These are phyloP conservation scores for Cacoxenus indagator DNA, from an alignment of 2,888 invertebrate genomes.

Conservation along the genomic window DNA sequence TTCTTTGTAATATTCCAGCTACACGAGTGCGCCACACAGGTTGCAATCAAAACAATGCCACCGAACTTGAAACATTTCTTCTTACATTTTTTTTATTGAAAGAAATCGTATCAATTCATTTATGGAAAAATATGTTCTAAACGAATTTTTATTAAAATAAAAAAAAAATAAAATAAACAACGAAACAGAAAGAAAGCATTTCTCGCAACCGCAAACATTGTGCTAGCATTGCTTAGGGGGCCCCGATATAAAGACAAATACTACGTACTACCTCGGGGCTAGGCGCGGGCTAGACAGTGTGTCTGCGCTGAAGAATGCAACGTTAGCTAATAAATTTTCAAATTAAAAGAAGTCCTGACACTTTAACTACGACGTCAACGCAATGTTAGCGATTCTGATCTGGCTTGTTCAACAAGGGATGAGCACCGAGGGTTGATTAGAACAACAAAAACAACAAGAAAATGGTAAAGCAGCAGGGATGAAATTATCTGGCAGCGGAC, in stretches of 20 bases:
- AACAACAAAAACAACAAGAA: conserved; percentile 9
- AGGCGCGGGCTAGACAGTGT: conserved; percentile 47
- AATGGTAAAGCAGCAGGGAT: conserved; percentile 39
- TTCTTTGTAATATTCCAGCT: background rate
- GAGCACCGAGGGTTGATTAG: conserved; percentile 50
- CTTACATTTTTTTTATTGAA: conserved; percentile 1
- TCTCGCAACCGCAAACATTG: conserved; percentile 55
- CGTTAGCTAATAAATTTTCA: conserved; percentile 62
- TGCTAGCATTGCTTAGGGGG: conserved; percentile 43
- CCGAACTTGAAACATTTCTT: conserved; percentile 36
- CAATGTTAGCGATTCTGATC: conserved; percentile 32
- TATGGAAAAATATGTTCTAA: conserved; percentile 34
- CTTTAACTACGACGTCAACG: conserved; percentile 52
- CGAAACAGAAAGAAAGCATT: conserved; percentile 53
- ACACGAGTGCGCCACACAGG: background rate
- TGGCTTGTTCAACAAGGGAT: conserved; percentile 44
- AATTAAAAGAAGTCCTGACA: conserved; percentile 67
- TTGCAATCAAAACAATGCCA: conserved; percentile 4
- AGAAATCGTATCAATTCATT: conserved; percentile 1
- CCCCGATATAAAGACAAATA: background rate
- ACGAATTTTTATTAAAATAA: conserved; percentile 39
- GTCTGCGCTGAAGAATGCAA: conserved; percentile 20
- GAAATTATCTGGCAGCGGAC: conserved; percentile 49
- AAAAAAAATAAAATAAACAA: no score
- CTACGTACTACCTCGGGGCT: background rate